Percentiles rank a stretch among this genome's conserved stretches.
phyloP scores from a whole-genome alignment of 2,113 vertebrate species.

The Ciconia maguari region DNA sequence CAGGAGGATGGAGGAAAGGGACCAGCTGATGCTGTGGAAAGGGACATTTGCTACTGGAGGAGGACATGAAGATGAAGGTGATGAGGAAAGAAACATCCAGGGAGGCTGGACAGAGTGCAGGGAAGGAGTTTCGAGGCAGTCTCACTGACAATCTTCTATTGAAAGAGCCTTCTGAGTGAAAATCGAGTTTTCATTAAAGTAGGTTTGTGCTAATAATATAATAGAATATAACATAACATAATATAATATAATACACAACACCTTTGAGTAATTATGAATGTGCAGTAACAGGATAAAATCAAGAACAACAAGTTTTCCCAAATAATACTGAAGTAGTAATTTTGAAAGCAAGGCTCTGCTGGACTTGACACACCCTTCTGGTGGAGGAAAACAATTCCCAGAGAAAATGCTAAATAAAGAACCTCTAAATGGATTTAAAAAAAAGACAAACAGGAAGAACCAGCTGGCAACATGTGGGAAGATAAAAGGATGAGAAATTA shows the following conservation, averaged over 20 bases:
- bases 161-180: neutral
- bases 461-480: constrained; percentile 41
- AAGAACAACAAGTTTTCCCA: constrained; percentile 4
- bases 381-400: neutral
- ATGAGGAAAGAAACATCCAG: neutral
- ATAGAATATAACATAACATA: neutral
- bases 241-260: neutral
- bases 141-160: neutral
- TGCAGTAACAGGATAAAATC: neutral
- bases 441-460: constrained; percentile 44
- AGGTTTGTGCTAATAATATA: neutral
- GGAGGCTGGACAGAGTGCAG: neutral
- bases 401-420: constrained; percentile 31
- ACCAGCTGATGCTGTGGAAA: neutral
- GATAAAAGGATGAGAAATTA: constrained; percentile 55
- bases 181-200: neutral
- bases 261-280: neutral
- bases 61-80: neutral
- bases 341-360: neutral
- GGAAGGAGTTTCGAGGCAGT: neutral
- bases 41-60: neutral
- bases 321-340: neutral
- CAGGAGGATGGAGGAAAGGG: neutral
- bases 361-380: neutral
- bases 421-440: neutral